Evolutionary conservation across 2,113 vertebrate species (phyloP).

Genomic region (Axis porcinus): DNA sequence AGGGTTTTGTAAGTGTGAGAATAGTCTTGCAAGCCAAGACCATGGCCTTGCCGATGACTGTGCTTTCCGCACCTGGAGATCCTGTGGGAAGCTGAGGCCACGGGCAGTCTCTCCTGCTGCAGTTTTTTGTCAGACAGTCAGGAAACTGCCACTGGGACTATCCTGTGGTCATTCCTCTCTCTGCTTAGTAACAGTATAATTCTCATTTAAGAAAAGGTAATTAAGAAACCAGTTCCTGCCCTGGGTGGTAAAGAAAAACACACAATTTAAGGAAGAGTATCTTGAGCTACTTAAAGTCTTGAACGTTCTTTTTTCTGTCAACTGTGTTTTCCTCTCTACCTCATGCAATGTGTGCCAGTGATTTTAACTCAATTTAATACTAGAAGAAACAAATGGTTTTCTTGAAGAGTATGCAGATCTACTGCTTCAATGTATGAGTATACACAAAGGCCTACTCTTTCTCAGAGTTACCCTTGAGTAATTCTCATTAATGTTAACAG

Average conservation of each 20-base stretch:
- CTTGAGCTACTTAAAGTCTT: background rate
- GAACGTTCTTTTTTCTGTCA: background rate
- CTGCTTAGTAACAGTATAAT: background rate
- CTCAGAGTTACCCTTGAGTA: background rate
- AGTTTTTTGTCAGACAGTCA: background rate
- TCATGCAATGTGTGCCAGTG: background rate
- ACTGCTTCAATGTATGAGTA: background rate
- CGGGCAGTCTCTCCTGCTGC: background rate
- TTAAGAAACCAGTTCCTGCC: background rate
- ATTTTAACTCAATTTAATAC: background rate
- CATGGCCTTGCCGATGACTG: too few relatives aligned
- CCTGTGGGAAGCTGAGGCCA: background rate
- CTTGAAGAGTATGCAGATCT: background rate
- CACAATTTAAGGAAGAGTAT: background rate
- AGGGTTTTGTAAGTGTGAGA: background rate
- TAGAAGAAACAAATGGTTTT: background rate
- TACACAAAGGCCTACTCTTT: conserved; percentile 13
- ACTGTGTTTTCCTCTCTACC: background rate
- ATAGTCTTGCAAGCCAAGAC: background rate
- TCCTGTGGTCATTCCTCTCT: background rate
- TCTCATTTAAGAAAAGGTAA: background rate
- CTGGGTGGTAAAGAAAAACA: background rate
- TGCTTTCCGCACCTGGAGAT: background rate
- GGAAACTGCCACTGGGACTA: background rate
- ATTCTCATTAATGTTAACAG: background rate